Percentiles rank a stretch among this genome's conserved stretches.
Evolutionary conservation across 1,140 invertebrate genomes (phyloP).

Genomic region (Apis cerana): DNA sequence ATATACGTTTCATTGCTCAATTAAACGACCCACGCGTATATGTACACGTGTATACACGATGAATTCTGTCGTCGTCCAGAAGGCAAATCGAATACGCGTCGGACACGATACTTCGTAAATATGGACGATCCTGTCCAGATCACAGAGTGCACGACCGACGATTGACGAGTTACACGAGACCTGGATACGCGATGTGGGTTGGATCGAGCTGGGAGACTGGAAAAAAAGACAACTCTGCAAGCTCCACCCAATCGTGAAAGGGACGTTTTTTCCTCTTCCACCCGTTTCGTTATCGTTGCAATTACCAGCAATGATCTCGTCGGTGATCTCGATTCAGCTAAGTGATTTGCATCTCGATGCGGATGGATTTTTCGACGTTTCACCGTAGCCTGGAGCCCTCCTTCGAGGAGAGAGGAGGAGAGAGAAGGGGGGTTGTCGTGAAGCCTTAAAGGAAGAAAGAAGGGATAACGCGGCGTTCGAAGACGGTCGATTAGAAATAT

Average conservation of each 20-base stretch:
- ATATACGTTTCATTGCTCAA: constrained; percentile 62
- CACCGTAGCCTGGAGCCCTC: neutral
- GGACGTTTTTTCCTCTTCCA: constrained; percentile 5
- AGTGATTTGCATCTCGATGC: constrained; percentile 1
- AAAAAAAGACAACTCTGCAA: neutral
- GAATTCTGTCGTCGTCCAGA: constrained; percentile 12
- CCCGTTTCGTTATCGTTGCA: constrained; percentile 37
- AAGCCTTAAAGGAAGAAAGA: too few relatives aligned
- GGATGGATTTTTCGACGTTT: neutral
- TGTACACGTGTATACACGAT: neutral
- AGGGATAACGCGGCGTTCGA: neutral
- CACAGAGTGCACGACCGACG: constrained; percentile 8
- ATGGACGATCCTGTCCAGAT: constrained; percentile 41
- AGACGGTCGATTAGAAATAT: neutral
- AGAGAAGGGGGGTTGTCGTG: neutral
- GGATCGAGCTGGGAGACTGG: constrained; percentile 8
- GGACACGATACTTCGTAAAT: constrained; percentile 54
- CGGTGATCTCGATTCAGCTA: constrained; percentile 24
- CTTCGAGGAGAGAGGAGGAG: too few relatives aligned
- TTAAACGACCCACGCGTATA: constrained; percentile 54
- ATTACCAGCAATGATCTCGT: constrained; percentile 8
- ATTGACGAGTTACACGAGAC: constrained; percentile 49
- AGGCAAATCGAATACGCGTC: constrained; percentile 58
- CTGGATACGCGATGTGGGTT: constrained; percentile 13
- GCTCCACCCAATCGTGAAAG: constrained; percentile 22